These are phyloP conservation scores for Chelonoidis abingdonii DNA, from an alignment of 2,113 vertebrate species.

Conservation along the genomic window DNA sequence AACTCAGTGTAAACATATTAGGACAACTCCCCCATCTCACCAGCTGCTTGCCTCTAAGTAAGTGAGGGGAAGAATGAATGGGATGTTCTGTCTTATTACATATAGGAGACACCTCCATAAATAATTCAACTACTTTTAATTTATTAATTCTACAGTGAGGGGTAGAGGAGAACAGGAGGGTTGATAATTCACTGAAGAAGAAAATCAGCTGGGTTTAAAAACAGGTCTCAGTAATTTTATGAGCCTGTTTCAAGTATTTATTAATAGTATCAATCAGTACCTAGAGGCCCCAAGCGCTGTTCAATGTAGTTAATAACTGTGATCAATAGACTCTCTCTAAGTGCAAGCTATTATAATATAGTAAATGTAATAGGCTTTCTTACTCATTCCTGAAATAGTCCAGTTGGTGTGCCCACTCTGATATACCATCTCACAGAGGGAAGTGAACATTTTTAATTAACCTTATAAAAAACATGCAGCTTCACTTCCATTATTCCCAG, in stretches of 20 bases:
- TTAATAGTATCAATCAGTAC: not conserved
- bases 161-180: not conserved
- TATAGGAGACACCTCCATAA: constrained; percentile 9
- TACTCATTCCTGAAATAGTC: constrained; percentile 17
- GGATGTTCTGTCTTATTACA: constrained; percentile 19
- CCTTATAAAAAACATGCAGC: not conserved
- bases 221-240: not conserved
- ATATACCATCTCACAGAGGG: not conserved
- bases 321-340: not conserved
- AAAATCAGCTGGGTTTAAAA: not conserved
- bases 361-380: constrained; percentile 1
- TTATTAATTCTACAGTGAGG: not conserved
- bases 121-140: constrained; percentile 41
- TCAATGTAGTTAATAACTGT: not conserved
- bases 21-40: not conserved
- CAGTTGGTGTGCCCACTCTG: not conserved
- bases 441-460: constrained; percentile 13
- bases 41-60: not conserved
- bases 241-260: constrained; percentile 1
- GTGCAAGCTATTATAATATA: constrained; percentile 16
- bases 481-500: not conserved
- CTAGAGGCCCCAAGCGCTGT: not conserved
- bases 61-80: constrained; percentile 7
- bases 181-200: not conserved
- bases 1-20: not conserved